A percentile compares a stretch with the other conserved stretches of the same genome.
Evolutionary conservation across 2,113 vertebrate genomes (phyloP).

Genomic region (Arenaria interpres): DNA sequence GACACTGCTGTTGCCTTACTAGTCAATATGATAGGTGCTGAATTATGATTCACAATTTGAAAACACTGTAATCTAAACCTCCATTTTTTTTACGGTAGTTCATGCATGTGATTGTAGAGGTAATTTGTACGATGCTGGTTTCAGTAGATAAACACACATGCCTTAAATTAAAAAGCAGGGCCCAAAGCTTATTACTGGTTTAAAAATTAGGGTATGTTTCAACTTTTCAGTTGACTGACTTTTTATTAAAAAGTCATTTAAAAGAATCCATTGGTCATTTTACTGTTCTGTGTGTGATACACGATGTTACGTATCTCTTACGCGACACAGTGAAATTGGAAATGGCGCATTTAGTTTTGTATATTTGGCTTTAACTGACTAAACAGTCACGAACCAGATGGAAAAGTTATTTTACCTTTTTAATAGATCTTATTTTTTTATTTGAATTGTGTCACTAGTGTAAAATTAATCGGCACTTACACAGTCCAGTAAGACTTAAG

Average conservation of each 20-base stretch:
- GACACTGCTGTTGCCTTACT: slow-evolving; percentile 89
- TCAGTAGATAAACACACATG: slow-evolving; percentile 82
- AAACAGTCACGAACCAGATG: slow-evolving; percentile 46
- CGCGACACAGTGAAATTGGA: slow-evolving; percentile 41
- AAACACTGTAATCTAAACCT: slow-evolving; percentile 79
- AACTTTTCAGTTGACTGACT: slow-evolving; percentile 61
- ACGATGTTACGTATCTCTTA: slow-evolving; percentile 18
- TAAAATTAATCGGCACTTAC: slow-evolving; percentile 57
- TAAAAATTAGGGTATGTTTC: slow-evolving; percentile 72
- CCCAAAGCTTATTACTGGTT: slow-evolving; percentile 76
- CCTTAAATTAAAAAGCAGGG: slow-evolving; percentile 84
- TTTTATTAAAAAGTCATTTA: slow-evolving; percentile 68
- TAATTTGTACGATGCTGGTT: slow-evolving; percentile 78
- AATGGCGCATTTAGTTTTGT: slow-evolving; percentile 60
- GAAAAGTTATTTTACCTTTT: slow-evolving; percentile 73
- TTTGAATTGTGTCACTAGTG: slow-evolving; percentile 71
- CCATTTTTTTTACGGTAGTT: slow-evolving; percentile 76
- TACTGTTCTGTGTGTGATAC: slow-evolving; percentile 33
- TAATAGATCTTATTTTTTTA: slow-evolving; percentile 81
- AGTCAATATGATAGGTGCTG: slow-evolving; percentile 86
- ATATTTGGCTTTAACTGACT: slow-evolving; percentile 68
- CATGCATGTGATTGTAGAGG: slow-evolving; percentile 80
- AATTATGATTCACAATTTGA: slow-evolving; percentile 80
- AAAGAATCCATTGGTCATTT: slow-evolving; percentile 61
- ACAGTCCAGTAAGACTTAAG: slow-evolving; percentile 53